These are phyloP conservation scores for Falco biarmicus DNA, from an alignment of 2,797 vertebrate genomes.

Conservation along the genomic window DNA sequence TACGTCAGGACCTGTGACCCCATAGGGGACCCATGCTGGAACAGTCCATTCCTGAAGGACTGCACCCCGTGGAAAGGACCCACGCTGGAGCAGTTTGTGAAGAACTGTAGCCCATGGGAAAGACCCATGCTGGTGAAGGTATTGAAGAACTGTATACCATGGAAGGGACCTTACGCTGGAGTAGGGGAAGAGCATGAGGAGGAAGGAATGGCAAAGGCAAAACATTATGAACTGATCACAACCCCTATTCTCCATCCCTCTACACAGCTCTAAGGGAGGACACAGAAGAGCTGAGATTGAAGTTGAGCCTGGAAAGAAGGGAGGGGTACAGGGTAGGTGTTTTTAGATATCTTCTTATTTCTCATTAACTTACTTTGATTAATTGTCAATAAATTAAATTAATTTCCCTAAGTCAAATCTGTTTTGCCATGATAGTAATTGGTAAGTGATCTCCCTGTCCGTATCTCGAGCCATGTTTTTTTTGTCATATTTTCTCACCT, in stretches of 20 bases:
- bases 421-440: not conserved
- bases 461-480: too few species aligned
- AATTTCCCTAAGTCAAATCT: not conserved
- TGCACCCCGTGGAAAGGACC: too few species aligned
- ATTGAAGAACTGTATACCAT: too few species aligned
- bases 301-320: not conserved
- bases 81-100: too few species aligned
- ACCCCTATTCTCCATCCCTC: not conserved
- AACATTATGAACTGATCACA: not conserved
- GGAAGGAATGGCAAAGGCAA: not conserved
- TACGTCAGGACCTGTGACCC: not conserved
- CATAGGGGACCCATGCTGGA: too few species aligned
- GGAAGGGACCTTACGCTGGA: not conserved
- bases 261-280: not conserved
- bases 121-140: too few species aligned
- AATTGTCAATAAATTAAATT: not conserved
- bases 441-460: too few species aligned
- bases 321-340: not conserved
- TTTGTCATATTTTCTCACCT: too few species aligned
- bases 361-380: not conserved
- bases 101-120: too few species aligned
- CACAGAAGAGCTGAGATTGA: not conserved
- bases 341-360: not conserved
- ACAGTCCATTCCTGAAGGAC: too few species aligned
- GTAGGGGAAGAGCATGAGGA: not conserved